phyloP scores from a whole-genome alignment of 2,888 invertebrate species.

The Cyaniris semiargus region DNA sequence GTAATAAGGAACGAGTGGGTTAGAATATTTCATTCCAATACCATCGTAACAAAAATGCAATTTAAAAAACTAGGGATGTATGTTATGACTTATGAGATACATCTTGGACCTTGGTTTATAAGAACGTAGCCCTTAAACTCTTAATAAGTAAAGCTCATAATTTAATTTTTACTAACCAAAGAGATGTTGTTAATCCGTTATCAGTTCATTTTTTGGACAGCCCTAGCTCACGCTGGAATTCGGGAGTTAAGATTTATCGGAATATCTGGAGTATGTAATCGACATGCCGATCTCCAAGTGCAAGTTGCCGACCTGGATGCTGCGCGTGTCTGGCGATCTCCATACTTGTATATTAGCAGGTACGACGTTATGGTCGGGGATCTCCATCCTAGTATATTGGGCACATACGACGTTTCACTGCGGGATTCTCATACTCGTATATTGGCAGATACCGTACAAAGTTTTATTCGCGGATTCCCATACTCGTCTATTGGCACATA shows the following conservation, averaged over 20 bases:
- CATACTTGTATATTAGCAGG: too few relatives aligned
- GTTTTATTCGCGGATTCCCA: slow-evolving; percentile 28
- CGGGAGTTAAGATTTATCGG: slow-evolving; percentile 33
- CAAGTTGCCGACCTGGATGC: slow-evolving; percentile 41
- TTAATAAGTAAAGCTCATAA: background rate
- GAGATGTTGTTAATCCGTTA: background rate
- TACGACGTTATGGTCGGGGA: too few relatives aligned
- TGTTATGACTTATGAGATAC: too few relatives aligned
- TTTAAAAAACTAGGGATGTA: background rate
- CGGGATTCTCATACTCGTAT: slow-evolving; percentile 32
- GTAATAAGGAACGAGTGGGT: background rate
- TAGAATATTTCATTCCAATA: background rate
- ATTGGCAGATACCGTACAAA: slow-evolving; percentile 37
- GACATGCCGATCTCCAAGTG: slow-evolving; percentile 39
- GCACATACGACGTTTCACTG: too few relatives aligned
- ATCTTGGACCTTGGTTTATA: background rate
- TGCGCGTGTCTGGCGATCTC: slow-evolving; percentile 35
- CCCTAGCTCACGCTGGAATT: slow-evolving; percentile 14
- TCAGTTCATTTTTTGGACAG: background rate
- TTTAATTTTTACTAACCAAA: too few relatives aligned
- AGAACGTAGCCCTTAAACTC: background rate
- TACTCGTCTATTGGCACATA: slow-evolving; percentile 33
- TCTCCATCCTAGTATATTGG: too few relatives aligned
- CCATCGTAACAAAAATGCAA: background rate
- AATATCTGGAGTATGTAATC: slow-evolving; percentile 35